Conservation (phyloP, 2,113 vertebrate genomes). For the Condylura cristata region DNA sequence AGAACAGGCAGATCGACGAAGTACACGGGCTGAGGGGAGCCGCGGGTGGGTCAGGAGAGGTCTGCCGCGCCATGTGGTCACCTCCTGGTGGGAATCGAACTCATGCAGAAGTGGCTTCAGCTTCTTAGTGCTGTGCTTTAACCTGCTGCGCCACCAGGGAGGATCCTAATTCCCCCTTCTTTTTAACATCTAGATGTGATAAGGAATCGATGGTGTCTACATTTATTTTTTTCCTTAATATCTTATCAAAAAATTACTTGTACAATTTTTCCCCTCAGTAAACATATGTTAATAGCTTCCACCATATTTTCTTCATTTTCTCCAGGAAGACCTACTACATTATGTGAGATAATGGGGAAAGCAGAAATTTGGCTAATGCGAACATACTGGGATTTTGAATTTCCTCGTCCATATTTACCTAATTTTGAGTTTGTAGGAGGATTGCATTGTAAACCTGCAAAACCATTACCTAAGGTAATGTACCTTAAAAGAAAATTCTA, state of each 20-base stretch:
- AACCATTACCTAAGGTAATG: constrained; percentile 90
- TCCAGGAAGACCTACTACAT: constrained; percentile 89
- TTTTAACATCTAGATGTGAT: background rate
- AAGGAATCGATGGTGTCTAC: background rate
- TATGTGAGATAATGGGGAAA: constrained; percentile 90
- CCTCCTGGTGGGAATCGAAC: no score
- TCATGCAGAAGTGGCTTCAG: no score
- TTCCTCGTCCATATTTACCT: constrained; percentile 91
- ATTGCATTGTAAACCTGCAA: constrained; percentile 93
- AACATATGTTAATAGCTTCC: background rate
- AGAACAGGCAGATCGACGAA: no score
- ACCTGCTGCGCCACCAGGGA: no score
- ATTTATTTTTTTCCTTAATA: background rate
- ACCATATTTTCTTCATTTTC: constrained; percentile 26
- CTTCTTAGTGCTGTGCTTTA: no score
- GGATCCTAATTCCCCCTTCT: background rate
- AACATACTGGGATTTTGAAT: constrained; percentile 96
- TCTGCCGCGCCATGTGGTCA: no score
- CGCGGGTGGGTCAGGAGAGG: no score
- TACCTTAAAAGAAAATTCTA: background rate
- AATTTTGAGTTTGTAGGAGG: constrained; percentile 95
- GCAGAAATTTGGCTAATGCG: constrained; percentile 95
- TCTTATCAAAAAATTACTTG: background rate
- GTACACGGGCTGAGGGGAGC: no score
- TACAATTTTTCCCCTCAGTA: background rate